These are phyloP conservation scores for Apis laboriosa DNA, from an alignment of 1,140 invertebrate species.

Conservation along the genomic window DNA sequence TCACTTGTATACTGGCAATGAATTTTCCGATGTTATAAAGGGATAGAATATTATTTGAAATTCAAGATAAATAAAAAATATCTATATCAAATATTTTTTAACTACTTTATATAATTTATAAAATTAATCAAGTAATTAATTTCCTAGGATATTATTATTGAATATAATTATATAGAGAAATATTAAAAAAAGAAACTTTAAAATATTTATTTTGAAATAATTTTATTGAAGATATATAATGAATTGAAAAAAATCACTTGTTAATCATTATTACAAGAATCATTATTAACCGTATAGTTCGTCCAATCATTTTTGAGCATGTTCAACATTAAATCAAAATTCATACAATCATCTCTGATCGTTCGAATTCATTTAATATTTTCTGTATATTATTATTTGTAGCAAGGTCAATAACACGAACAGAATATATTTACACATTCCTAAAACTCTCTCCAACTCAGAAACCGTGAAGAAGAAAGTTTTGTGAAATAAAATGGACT, in stretches of 20 bases:
- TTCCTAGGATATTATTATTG: neutral
- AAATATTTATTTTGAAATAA: neutral
- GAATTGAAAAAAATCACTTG: neutral
- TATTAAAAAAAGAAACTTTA: neutral
- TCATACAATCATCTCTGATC: neutral
- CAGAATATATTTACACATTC: neutral
- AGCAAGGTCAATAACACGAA: constrained; percentile 6
- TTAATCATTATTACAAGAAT: neutral
- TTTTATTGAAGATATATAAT: neutral
- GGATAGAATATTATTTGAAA: no score
- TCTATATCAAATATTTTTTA: no score
- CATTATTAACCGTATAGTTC: neutral
- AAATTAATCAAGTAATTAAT: neutral
- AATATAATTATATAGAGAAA: neutral
- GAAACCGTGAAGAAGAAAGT: constrained; percentile 64
- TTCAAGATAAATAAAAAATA: no score
- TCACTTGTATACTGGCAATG: no score
- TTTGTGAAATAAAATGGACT: neutral
- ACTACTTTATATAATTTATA: no score
- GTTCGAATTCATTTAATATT: neutral
- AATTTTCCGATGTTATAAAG: no score
- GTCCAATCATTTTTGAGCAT: constrained; percentile 2
- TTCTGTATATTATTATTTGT: neutral
- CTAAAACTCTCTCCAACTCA: constrained; percentile 50
- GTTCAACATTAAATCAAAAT: neutral